Conservation (phyloP, 2,888 invertebrate species). For the Lingula anatina region DNA sequence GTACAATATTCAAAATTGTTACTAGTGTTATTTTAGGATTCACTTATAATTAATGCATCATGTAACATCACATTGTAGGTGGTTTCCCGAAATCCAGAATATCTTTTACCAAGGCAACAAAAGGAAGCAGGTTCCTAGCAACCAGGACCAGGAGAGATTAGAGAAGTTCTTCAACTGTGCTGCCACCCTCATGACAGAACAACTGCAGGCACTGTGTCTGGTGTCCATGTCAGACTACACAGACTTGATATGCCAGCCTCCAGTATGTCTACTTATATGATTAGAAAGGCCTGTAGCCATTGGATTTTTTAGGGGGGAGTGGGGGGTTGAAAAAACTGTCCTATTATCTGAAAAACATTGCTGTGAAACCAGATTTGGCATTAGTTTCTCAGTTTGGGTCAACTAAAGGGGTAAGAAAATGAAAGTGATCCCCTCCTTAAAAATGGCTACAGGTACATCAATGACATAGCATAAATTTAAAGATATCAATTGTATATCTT, state of each 20-base stretch:
- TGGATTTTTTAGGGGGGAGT: too few species aligned
- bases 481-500: background rate
- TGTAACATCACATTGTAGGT: conserved; percentile 42
- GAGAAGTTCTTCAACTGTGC: conserved; percentile 79
- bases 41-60: too few species aligned
- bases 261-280: conserved; percentile 61
- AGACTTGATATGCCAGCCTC: conserved; percentile 70
- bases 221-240: conserved; percentile 75
- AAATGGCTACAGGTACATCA: background rate
- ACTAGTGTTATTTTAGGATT: too few species aligned
- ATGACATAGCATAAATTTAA: background rate
- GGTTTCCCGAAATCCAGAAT: conserved; percentile 51
- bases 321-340: too few species aligned
- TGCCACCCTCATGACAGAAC: conserved; percentile 80
- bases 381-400: too few species aligned
- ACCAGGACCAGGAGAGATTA: conserved; percentile 61
- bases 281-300: too few species aligned
- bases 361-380: too few species aligned
- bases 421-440: background rate
- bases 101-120: conserved; percentile 53
- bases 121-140: conserved; percentile 50
- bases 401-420: conserved; percentile 2
- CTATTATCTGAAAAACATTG: too few species aligned
- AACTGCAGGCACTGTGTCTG: conserved; percentile 75
- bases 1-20: too few species aligned